These are phyloP conservation scores for Sander lucioperca DNA, from an alignment of 2,113 vertebrate genomes.

Conservation along the genomic window DNA sequence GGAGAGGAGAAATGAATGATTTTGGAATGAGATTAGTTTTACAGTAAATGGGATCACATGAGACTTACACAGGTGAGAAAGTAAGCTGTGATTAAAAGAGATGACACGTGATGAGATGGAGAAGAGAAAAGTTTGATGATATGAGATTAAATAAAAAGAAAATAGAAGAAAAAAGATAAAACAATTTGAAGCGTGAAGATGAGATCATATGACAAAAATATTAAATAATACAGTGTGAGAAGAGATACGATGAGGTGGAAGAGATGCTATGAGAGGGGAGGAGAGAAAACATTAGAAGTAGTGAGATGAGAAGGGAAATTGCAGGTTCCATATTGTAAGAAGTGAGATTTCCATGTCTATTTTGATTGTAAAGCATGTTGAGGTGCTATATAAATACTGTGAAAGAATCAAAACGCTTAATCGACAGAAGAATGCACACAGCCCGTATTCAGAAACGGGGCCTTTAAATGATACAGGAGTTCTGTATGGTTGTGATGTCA, in stretches of 20 bases:
- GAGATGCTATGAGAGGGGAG: not conserved
- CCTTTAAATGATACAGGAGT: too few relatives aligned
- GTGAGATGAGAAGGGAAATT: not conserved
- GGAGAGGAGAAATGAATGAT: not conserved
- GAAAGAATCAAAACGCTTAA: too few relatives aligned
- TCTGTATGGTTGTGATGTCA: too few relatives aligned
- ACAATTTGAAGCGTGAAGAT: not conserved
- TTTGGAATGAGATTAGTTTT: not conserved
- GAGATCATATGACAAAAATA: not conserved
- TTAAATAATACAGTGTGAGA: not conserved
- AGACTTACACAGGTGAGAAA: slow-evolving; percentile 8
- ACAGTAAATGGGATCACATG: not conserved
- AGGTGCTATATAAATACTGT: too few relatives aligned
- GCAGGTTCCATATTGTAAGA: too few relatives aligned
- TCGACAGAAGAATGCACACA: too few relatives aligned
- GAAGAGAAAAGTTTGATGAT: not conserved
- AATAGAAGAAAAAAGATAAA: not conserved
- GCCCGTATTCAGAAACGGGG: too few relatives aligned
- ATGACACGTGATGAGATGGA: not conserved
- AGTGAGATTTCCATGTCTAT: too few relatives aligned
- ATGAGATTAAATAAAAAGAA: not conserved
- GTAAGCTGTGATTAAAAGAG: slow-evolving; percentile 1
- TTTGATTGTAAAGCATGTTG: too few relatives aligned
- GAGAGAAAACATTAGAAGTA: slow-evolving; percentile 2
- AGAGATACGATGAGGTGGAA: not conserved